Base-by-base conservation (phyloP, 2,113 vertebrate genomes). In the Herpetotheres cachinnans region DNA sequence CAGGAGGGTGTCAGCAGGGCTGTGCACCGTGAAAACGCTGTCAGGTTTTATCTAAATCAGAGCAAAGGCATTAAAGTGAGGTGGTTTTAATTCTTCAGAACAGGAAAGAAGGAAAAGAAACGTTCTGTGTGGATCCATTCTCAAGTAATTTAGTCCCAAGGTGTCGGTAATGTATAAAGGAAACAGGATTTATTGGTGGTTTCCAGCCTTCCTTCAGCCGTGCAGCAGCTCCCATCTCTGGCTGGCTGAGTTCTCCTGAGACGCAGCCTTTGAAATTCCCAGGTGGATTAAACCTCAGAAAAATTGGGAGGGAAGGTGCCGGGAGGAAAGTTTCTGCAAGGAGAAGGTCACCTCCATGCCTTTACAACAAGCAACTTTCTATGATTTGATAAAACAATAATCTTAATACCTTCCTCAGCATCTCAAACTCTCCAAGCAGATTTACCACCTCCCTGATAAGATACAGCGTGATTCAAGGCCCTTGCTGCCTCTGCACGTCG, bases 401-500 rank as follows among this genome's bases (percentile, higher is more conserved):
- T 62, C 58, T 80, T 81, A 80, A 95, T 91, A 8, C 71, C 54
- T 62, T 91, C 65, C 74, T 86, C 25, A 4, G 10, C n/a, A 7
- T 77, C 93, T 40, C 70, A 6, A 36, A 34, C 71, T 86, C 90
- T 76, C 78, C 21, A 32, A 52, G 76, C 67, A 59, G 84, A 71
- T 66, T 82, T 77, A 44, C 27, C 25, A 20, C 58, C 81, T 80
- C 36, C 6, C 56, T 10, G 83, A 49, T 94, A 49, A 91, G 89
- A 34, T 2, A 1, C 16, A 10, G 50, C 4, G 5, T 8, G 40
- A 40, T 11, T 50, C 40, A 7, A 55, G 58, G 59, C 59, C 49
- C 50, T 40, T 1, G 24, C 30, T 30, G 40, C 47, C 34, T 59
- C 34, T 2, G 0, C 3, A 17, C 5, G 4, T n/a, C 11, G 3